phyloP scores from a whole-genome alignment of 2,113 vertebrate species.

The Gymnorhina tibicen region DNA sequence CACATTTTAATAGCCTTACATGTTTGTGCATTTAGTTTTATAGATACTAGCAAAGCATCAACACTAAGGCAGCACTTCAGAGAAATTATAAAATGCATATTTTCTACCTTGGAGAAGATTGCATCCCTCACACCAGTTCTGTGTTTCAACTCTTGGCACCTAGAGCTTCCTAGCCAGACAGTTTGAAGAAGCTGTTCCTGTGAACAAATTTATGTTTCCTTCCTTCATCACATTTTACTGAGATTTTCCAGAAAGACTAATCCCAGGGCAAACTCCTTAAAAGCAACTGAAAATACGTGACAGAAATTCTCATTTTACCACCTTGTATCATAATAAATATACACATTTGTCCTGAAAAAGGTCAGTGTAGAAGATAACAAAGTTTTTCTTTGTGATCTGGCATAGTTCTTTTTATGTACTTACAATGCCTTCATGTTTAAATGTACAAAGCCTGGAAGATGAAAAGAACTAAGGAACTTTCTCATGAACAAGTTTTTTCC shows the following conservation, averaged over 20 bases:
- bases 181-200: not conserved
- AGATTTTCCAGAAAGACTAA: not conserved
- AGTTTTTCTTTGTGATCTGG: not conserved
- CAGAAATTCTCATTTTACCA: not conserved
- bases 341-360: not conserved
- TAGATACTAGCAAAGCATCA: not conserved
- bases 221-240: not conserved
- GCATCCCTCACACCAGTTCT: not conserved
- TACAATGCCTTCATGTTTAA: not conserved
- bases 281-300: not conserved
- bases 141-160: accelerated
- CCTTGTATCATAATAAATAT: not conserved
- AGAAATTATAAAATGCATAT: not conserved
- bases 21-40: not conserved
- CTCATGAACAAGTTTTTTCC: not conserved
- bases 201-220: not conserved
- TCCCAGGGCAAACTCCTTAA: not conserved
- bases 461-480: not conserved
- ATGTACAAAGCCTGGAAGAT: not conserved
- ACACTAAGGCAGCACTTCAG: not conserved
- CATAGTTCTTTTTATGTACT: not conserved
- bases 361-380: not conserved
- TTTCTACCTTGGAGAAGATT: not conserved
- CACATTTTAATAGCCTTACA: not conserved
- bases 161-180: not conserved